Percentiles rank a stretch among this genome's conserved stretches.
Conservation (phyloP, 2,113 vertebrate genomes). For the Benitochromis conjunctus region DNA sequence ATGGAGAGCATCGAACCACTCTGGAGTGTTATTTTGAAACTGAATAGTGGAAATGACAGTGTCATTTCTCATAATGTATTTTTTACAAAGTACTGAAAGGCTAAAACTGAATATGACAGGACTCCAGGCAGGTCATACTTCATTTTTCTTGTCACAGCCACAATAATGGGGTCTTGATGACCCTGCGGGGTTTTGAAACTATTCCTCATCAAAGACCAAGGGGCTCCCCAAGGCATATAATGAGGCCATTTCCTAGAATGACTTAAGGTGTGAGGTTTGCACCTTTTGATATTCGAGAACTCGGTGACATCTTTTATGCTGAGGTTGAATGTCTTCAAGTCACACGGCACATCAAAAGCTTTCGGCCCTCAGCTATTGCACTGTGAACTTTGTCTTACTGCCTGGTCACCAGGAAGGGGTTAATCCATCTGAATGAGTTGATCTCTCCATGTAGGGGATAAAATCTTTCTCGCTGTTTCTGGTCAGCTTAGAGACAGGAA, state of each 20-base stretch:
- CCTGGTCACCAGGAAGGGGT: slow-evolving; percentile 37
- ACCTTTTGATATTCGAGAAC: slow-evolving; percentile 59
- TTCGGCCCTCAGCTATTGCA: slow-evolving; percentile 9
- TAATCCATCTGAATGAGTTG: slow-evolving; percentile 52
- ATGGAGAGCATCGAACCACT: not conserved
- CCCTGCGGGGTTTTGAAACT: not conserved
- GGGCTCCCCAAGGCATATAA: slow-evolving; percentile 20
- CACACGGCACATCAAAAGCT: slow-evolving; percentile 48
- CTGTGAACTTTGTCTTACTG: slow-evolving; percentile 12
- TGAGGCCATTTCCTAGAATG: slow-evolving; percentile 39
- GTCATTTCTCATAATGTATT: not conserved
- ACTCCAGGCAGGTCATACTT: slow-evolving; percentile 36
- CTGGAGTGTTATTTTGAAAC: slow-evolving; percentile 23
- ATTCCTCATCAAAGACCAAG: slow-evolving; percentile 34
- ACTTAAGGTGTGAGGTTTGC: slow-evolving; percentile 33
- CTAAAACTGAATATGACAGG: slow-evolving; percentile 13
- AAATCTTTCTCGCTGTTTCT: slow-evolving; percentile 19
- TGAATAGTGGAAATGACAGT: not conserved
- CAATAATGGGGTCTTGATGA: slow-evolving; percentile 35
- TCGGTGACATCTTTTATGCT: slow-evolving; percentile 31
- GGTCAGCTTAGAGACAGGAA: slow-evolving; percentile 44
- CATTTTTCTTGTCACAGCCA: slow-evolving; percentile 44
- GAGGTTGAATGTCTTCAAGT: slow-evolving; percentile 23
- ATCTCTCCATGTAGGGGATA: slow-evolving; percentile 38
- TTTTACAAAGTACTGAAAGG: slow-evolving; percentile 9